phyloP scores from a whole-genome alignment of 2,797 vertebrate species.

The Miichthys miiuy region DNA sequence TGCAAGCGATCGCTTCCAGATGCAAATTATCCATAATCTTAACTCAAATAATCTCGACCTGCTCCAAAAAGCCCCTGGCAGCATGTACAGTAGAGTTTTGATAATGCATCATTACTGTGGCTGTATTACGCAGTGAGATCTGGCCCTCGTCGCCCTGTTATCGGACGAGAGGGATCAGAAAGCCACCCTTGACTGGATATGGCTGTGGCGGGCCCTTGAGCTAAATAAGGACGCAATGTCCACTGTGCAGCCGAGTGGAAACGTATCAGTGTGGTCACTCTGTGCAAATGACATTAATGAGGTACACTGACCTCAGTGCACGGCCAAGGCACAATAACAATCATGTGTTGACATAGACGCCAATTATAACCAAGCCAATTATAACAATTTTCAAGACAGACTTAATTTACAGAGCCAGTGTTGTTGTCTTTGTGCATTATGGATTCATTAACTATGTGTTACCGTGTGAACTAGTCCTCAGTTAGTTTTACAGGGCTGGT shows the following conservation, averaged over 20 bases:
- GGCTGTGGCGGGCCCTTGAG: conserved; percentile 79
- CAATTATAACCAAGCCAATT: conserved; percentile 80
- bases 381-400: conserved; percentile 71
- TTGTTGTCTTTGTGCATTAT: conserved; percentile 40
- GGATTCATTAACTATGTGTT: conserved; percentile 33
- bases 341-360: conserved; percentile 78
- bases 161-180: conserved; percentile 69
- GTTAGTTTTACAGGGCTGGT: background rate
- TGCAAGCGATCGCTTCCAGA: conserved; percentile 34
- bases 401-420: conserved; percentile 48
- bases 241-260: conserved; percentile 82
- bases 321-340: conserved; percentile 79
- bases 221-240: conserved; percentile 81
- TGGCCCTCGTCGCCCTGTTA: conserved; percentile 52
- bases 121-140: conserved; percentile 59
- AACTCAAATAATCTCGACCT: conserved; percentile 59
- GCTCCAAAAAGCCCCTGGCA: conserved; percentile 60
- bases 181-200: conserved; percentile 78
- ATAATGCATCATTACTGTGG: conserved; percentile 65
- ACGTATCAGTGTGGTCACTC: conserved; percentile 80
- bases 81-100: conserved; percentile 42
- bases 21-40: conserved; percentile 52
- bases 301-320: conserved; percentile 79
- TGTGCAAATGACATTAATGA: conserved; percentile 83
- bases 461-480: background rate